Evolutionary conservation across 2,797 vertebrate genomes (phyloP), one percentile per base, ranked within the genome.

Genomic region (Gambelia wislizenii): DNA sequence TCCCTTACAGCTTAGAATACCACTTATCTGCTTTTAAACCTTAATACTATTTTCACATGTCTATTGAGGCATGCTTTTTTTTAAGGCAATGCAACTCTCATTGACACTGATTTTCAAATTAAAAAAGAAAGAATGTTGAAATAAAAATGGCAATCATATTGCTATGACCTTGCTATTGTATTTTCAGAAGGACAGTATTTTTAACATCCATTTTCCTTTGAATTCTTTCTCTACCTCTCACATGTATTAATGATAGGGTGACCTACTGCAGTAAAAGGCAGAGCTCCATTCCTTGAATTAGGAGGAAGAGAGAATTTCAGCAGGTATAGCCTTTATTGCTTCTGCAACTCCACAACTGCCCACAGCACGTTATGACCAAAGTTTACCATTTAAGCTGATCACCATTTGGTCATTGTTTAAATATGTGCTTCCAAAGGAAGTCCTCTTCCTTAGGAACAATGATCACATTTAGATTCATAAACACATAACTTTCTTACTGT

Each of bases 151-250:
- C 30, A 7, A 42, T 56, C 69, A 78, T 78, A n/a, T 86, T 76
- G 81, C 44, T 87, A 25, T 77, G 80, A 44, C 47, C 47, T 22
- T 33, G 12, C 30, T 8, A 90, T 93, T 91, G 81, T 89, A 16
- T 25, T n/a, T 33, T 2, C 52, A 64, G 89, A 90, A 84, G 49
- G 91, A 92, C 61, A 86, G 90, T 81, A 85, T 93, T 88, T 92
- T 42, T 86, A 76, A 77, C 80, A 54, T 67, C 85, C 22, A 77
- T 91, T 89, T 89, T 74, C 85, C 78, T 85, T 44, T 12, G 85
- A 85, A 61, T 76, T 92, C 54, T 76, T 79, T 91, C 91, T 70
- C 18, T 27, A 27, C 39, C 25, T 13, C 18, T 8, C 14, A 2
- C 30, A 44, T 81, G 16, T 27, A 84, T 27, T 87, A 18, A 77